phyloP scores from a whole-genome alignment of 2,888 invertebrate genomes.

The Escarpia spicata region DNA sequence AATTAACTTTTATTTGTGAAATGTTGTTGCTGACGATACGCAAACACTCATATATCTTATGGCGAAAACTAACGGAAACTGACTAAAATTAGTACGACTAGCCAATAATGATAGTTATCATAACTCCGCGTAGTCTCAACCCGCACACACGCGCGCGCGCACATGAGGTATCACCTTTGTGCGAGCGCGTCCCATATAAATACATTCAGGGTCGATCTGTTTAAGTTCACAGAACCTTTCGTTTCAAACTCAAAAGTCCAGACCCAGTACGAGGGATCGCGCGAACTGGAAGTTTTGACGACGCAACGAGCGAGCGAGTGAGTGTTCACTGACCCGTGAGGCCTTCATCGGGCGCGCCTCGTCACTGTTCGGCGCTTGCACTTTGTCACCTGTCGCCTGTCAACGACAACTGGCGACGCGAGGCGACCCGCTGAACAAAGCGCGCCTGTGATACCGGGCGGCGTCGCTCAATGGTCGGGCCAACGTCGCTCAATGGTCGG shows the following conservation, averaged over 20 bases:
- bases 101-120: too few relatives aligned
- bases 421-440: not conserved
- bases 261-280: not conserved
- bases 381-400: slow-evolving; percentile 12
- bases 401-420: slow-evolving; percentile 2
- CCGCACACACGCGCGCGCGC: not conserved
- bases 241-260: not conserved
- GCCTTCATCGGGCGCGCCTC: not conserved
- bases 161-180: not conserved
- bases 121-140: not conserved
- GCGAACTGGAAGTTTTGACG: not conserved
- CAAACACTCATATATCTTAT: too few relatives aligned
- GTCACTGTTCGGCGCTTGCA: slow-evolving; percentile 11
- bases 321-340: not conserved
- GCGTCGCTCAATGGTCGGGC: not conserved
- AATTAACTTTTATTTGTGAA: too few relatives aligned
- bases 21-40: too few relatives aligned
- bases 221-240: not conserved
- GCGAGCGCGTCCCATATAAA: not conserved
- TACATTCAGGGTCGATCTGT: not conserved
- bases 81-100: too few relatives aligned
- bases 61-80: too few relatives aligned
- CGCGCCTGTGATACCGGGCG: not conserved
- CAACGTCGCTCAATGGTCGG: too few relatives aligned
- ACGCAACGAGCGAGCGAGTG: not conserved